Evolutionary conservation across 2,113 vertebrate genomes (phyloP), one percentile per base, ranked within the genome.

Genomic region (Lanius collurio): DNA sequence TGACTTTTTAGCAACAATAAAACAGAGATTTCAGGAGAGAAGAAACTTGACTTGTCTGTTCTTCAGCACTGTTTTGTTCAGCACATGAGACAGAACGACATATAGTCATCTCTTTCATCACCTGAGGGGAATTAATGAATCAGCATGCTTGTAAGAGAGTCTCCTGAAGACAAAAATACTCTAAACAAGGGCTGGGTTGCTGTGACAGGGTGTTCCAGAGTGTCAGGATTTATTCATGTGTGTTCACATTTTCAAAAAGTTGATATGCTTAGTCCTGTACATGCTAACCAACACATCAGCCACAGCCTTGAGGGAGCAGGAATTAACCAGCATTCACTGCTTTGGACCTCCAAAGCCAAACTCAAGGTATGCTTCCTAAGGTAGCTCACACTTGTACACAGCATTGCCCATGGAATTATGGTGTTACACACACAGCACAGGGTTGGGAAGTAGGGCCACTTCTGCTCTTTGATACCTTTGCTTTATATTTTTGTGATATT

Each of bases 331-430:
- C 15, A 35, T 88, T 83, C 33, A 42, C 6, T 73, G 6, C 52
- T 46, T 70, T 46, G 71, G 33, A 53, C 2, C 7, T 65, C 15
- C 19, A 35, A 69, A 67, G 41, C 26, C 56, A 69, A 78, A 53
- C 9, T 37, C 39, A 8, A 52, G 8, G 17, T 17, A 52, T 42
- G 44, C 4, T 42, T 67, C 9, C 8, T 46, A 26, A n/a, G 4
- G 1, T 9, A 59, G 11, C 46, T 64, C 60, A n/a, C 55, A 18
- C 15, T 31, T 15, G 31, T 11, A 22, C 19, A 5, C 3, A n/a
- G 63, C 0, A 0, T 15, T 56, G 31, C 60, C 82, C 23, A 1
- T 3, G 59, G 12, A 39, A 39, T 55, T 75, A 8, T 1, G 6
- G 37, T n/a, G 42, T 77, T 23, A 47, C 24, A 37, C 0, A 1